Evolutionary conservation across 1,140 invertebrate species (phyloP).

Genomic region (Bacillus rossius): DNA sequence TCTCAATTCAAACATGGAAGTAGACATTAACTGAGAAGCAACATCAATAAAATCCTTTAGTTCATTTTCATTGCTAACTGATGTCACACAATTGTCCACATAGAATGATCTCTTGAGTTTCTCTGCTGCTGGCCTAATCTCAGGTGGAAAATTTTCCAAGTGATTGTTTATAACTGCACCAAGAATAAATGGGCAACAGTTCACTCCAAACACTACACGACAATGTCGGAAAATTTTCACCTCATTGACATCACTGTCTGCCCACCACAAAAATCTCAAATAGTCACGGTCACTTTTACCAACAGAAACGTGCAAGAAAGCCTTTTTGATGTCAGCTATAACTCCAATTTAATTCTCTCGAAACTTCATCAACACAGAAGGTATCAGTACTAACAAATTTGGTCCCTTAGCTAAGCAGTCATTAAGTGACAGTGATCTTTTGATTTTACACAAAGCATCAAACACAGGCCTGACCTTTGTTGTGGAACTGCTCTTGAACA

Average conservation of each 20-base stretch:
- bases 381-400: slow-evolving; percentile 40
- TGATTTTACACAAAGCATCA: slow-evolving; percentile 21
- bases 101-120: slow-evolving; percentile 22
- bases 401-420: slow-evolving; percentile 37
- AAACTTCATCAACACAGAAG: slow-evolving; percentile 37
- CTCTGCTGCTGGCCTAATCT: slow-evolving; percentile 10
- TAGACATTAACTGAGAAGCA: slow-evolving; percentile 19
- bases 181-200: slow-evolving; percentile 18
- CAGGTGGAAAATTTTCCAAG: slow-evolving; percentile 6
- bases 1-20: slow-evolving; percentile 29
- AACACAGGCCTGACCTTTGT: slow-evolving; percentile 28
- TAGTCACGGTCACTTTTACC: slow-evolving; percentile 28
- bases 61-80: slow-evolving; percentile 21
- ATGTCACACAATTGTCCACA: slow-evolving; percentile 29
- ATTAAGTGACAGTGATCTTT: slow-evolving; percentile 33
- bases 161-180: slow-evolving; percentile 10
- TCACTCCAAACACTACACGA: slow-evolving; percentile 26
- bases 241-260: slow-evolving; percentile 14
- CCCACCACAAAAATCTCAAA: slow-evolving; percentile 37
- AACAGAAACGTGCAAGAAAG: slow-evolving; percentile 39
- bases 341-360: slow-evolving; percentile 33
- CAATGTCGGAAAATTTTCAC: slow-evolving; percentile 24
- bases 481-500: slow-evolving; percentile 32
- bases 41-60: slow-evolving; percentile 18
- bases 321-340: slow-evolving; percentile 39